These are phyloP conservation scores for Eupeodes luniger DNA, from an alignment of 2,888 invertebrate species.

Conservation along the genomic window DNA sequence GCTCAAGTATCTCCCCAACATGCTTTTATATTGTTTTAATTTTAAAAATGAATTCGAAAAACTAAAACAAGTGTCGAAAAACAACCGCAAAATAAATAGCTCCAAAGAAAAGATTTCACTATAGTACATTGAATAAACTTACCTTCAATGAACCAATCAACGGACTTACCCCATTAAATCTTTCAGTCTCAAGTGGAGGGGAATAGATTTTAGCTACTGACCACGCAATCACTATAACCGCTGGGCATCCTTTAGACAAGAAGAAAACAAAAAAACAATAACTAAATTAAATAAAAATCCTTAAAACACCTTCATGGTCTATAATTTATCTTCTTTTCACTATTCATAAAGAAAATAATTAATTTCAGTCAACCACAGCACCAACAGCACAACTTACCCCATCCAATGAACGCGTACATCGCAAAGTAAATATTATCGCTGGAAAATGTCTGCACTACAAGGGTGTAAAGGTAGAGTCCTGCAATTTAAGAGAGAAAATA, in stretches of 20 bases:
- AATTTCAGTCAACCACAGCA: neutral
- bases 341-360: neutral
- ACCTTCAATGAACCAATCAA: slow-evolving; percentile 29
- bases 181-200: slow-evolving; percentile 80
- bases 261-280: slow-evolving; percentile 1
- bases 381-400: slow-evolving; percentile 88
- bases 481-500: slow-evolving; percentile 55
- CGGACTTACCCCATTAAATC: slow-evolving; percentile 82
- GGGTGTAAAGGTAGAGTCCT: slow-evolving; percentile 94
- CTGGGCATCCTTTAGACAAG: slow-evolving; percentile 80
- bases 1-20: too few species aligned
- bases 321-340: slow-evolving; percentile 10
- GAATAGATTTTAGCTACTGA: slow-evolving; percentile 82
- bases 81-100: slow-evolving; percentile 9
- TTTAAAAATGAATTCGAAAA: neutral
- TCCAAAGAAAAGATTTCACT: neutral
- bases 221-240: slow-evolving; percentile 82
- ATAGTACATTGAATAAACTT: slow-evolving; percentile 15
- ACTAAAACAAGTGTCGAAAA: neutral
- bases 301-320: neutral
- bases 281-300: neutral
- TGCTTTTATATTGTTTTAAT: too few species aligned
- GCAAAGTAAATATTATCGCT: slow-evolving; percentile 93
- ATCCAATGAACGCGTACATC: slow-evolving; percentile 92
- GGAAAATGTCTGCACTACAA: slow-evolving; percentile 94